Evolutionary conservation across 2,888 invertebrate genomes (phyloP).

Genomic region (Brachypalpus laphriformis): DNA sequence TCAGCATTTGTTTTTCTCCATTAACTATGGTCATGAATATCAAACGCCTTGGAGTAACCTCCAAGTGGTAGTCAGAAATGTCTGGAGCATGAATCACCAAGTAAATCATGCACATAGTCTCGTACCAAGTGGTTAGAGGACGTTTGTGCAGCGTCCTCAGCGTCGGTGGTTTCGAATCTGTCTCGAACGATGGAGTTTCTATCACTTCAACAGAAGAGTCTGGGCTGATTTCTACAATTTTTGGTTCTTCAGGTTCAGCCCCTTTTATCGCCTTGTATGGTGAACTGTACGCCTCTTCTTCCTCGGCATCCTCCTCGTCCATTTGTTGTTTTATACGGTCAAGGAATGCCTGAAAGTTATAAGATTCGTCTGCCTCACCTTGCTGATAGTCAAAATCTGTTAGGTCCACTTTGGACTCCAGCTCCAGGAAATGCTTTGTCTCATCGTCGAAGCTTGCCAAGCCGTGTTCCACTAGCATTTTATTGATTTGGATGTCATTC

Average conservation of each 20-base stretch:
- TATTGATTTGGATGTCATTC: constrained; percentile 70
- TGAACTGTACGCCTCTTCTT: neutral
- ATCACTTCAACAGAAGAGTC: neutral
- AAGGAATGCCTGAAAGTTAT: constrained; percentile 47
- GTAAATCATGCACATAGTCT: constrained; percentile 77
- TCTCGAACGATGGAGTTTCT: neutral
- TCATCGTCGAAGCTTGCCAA: constrained; percentile 71
- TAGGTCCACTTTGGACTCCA: constrained; percentile 58
- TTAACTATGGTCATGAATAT: constrained; percentile 72
- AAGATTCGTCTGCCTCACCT: constrained; percentile 35
- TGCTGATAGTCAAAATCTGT: constrained; percentile 41
- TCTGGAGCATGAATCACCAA: constrained; percentile 77
- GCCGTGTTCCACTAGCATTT: constrained; percentile 71
- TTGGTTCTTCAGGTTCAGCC: constrained; percentile 18
- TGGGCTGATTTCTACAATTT: constrained; percentile 42
- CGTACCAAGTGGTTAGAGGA: constrained; percentile 77
- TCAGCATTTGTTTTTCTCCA: constrained; percentile 71
- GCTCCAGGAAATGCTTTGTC: constrained; percentile 74
- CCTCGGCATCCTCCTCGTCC: constrained; percentile 44
- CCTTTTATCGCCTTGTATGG: constrained; percentile 10
- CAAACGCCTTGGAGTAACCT: constrained; percentile 74
- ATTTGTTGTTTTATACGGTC: constrained; percentile 32
- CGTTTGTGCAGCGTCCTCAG: constrained; percentile 75
- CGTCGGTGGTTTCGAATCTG: constrained; percentile 51
- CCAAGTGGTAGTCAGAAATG: constrained; percentile 76